Conservation (phyloP, 2,113 vertebrate species). For the Silurus asotus region DNA sequence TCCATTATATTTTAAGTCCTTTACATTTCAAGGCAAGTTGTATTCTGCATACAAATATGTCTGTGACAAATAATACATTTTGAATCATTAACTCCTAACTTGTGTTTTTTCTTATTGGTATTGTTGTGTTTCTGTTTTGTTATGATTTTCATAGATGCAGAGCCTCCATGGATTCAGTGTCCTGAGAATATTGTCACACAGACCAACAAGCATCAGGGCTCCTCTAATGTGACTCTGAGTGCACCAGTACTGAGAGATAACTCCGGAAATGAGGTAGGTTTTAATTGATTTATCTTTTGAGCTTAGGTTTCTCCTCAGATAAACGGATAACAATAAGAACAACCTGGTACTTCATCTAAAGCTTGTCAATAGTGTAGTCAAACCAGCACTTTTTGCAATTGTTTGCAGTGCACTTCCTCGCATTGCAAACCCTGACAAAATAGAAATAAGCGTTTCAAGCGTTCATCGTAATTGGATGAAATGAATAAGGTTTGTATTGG, state of each 20-base stretch:
- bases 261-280: slow-evolving; percentile 84
- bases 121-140: not conserved
- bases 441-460: not conserved
- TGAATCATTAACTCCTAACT: not conserved
- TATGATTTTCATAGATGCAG: slow-evolving; percentile 74
- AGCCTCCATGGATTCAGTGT: slow-evolving; percentile 84
- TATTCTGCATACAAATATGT: too few species aligned
- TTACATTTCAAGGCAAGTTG: too few species aligned
- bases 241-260: slow-evolving; percentile 83
- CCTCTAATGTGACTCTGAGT: slow-evolving; percentile 85
- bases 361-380: not conserved
- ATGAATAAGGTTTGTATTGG: not conserved
- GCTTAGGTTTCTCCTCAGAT: not conserved
- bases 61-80: too few species aligned
- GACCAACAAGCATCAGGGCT: slow-evolving; percentile 83
- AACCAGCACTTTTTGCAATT: slow-evolving; percentile 4
- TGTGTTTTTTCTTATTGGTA: slow-evolving; percentile 14
- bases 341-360: not conserved
- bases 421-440: not conserved
- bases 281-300: not conserved
- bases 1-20: not conserved
- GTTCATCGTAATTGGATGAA: not conserved
- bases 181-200: slow-evolving; percentile 79
- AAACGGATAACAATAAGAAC: not conserved
- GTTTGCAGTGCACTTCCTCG: not conserved